Percentiles rank a stretch among this genome's conserved stretches.
Evolutionary conservation across 1,140 invertebrate genomes (phyloP).

Genomic region (Caenorhabditis latens): DNA sequence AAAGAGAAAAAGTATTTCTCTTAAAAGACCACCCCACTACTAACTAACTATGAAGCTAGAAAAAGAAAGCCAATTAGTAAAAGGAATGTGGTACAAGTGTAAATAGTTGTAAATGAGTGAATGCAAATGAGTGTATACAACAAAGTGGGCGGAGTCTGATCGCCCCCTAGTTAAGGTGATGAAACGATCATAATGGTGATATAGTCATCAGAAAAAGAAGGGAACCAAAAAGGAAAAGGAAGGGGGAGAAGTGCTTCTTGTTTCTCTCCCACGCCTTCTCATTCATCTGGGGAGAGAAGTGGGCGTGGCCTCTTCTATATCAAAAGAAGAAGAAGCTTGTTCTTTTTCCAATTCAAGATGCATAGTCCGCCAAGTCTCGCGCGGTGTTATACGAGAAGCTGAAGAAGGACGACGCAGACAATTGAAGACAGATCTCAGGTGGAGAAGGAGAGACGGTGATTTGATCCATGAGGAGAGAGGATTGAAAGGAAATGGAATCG

Average conservation of each 20-base stretch:
- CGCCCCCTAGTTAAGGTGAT: conserved; percentile 1
- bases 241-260: neutral
- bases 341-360: conserved; percentile 6
- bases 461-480: conserved; percentile 10
- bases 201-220: conserved; percentile 25
- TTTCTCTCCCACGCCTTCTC: conserved; percentile 10
- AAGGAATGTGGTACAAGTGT: conserved; percentile 25
- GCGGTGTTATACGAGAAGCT: neutral
- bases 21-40: neutral
- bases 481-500: neutral
- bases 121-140: neutral
- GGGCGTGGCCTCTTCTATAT: conserved; percentile 14
- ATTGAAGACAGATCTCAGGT: neutral
- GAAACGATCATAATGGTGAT: conserved; percentile 44
- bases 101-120: conserved; percentile 12
- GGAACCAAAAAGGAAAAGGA: neutral
- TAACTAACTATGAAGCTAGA: conserved; percentile 3
- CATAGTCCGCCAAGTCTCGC: neutral
- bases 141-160: neutral
- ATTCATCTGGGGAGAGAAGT: neutral
- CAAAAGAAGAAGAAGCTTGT: conserved; percentile 13
- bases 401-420: conserved; percentile 1
- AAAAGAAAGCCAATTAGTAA: conserved; percentile 6
- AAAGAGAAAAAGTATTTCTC: neutral
- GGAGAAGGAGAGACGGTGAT: neutral